Evolutionary conservation across 2,888 invertebrate genomes (phyloP), one percentile per base, ranked within the genome.

Genomic region (Diabrotica balteata): DNA sequence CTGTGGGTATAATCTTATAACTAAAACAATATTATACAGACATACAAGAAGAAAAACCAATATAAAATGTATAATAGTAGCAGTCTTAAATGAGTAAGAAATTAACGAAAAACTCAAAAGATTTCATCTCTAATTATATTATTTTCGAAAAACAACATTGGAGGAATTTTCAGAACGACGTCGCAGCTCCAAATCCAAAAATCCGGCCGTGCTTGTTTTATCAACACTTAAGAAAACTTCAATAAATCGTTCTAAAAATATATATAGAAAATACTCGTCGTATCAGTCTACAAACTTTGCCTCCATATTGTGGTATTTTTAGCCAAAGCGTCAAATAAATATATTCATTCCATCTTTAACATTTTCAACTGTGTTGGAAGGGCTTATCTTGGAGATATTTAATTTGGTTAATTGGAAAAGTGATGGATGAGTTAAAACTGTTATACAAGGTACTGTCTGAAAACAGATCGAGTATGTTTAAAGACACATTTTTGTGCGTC

Each of bases 161-260:
- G 32, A 32, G 32, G 32, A 32, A 32, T 32, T 32, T 32, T 32
- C 32, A 32, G 10, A 52, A 52, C 10, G 32, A 32, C 52, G 52
- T 32, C 52, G 6, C 51, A 22, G 17, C 51, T 51, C 11, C 22
- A 11, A 51, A 32, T 32, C 10, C 43, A 6, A 43, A 54, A 53
- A 53, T 11, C 57, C 17, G 53, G 9, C 44, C 44, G 57, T 50
- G 51, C 45, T 63, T 43, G 57, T 63, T 57, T 63, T 42, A 63
- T 63, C 63, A 63, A 63, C 57, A 57, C 63, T 63, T 50, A 43
- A 50, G 63, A 63, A 57, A 63, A 51, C 50, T 63, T 50, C 63
- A 63, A 63, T 63, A 63, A 63, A 57, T 63, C 49, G 50, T 57
- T 63, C 63, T 63, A 63, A 57, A 63, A 63, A 63, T 63, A 63